These are phyloP conservation scores for Chloromyia formosa DNA, from an alignment of 2,888 invertebrate genomes.

Conservation along the genomic window DNA sequence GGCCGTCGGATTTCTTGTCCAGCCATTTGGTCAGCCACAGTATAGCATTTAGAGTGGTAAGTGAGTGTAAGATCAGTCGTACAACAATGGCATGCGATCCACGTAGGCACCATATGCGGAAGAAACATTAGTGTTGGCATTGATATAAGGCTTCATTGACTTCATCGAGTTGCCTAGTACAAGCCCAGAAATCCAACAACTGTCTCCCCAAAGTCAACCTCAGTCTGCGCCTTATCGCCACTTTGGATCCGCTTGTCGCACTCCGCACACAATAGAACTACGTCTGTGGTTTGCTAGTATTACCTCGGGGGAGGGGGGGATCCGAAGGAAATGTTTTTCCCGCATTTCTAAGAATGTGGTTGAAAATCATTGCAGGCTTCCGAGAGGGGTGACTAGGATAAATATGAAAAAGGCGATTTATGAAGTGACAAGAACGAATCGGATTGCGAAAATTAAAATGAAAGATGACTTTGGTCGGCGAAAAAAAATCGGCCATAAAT, in stretches of 20 bases:
- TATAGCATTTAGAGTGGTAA: neutral
- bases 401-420: conserved; percentile 27
- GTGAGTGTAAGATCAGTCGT: neutral
- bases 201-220: neutral
- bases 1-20: neutral
- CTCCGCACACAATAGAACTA: neutral
- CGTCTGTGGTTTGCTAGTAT: neutral
- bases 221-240: neutral
- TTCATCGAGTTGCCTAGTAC: no score
- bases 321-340: neutral
- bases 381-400: conserved; percentile 1
- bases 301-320: neutral
- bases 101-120: neutral
- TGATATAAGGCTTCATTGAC: no score
- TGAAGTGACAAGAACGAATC: conserved; percentile 41
- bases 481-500: conserved; percentile 29
- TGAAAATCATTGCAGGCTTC: neutral
- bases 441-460: conserved; percentile 39
- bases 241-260: neutral
- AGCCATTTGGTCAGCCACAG: neutral
- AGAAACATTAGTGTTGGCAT: neutral
- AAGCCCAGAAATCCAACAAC: no score
- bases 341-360: conserved; percentile 15
- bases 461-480: conserved; percentile 15
- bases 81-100: neutral